Base-by-base conservation (phyloP, 2,888 invertebrate species). In the Flabesymbios commensalis region DNA sequence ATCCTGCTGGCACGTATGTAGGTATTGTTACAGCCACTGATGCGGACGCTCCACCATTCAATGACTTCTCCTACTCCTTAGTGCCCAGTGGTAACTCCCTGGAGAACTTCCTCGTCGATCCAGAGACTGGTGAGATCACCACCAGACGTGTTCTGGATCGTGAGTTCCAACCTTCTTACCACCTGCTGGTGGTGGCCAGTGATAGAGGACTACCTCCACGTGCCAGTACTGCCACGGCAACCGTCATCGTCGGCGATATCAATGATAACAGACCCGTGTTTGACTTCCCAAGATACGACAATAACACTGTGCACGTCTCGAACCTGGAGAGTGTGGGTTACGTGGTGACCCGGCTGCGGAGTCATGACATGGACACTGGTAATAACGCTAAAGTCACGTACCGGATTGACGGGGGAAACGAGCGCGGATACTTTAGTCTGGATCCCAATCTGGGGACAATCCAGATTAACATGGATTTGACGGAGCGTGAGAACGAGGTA, bases 141-240 rank as follows among this genome's bases (percentile, higher is more conserved):
- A 45, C 48, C 1, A 22, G 48, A 33, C 24, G 10, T 17, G 22
- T 4, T 14, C 41, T 57, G 48, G 48, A 57, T 48, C 45, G 41
- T 19, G 57, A 57, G 26, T 24, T 48, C 47, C 22, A 33, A 24
- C 17, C 45, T 22, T 10, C 7, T 10, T 33, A 39, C 26, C 29
- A 57, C 32, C 24, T 57, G 32, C 19, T 48, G 17, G 57, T 57
- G 17, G 33, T 26, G 22, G 57, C 57, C n/a, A 31, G n/a, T 17
- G 57, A 57, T 33, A 32, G 36, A 14, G 19, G 26, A 19, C 14
- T 7, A 90, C 86, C 94, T 97, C 78, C 88, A 90, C 2, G 43
- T 22, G 62, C 49, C 52, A 65, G 64, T 39, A 54, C 67, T 0
- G 65, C 56, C 47, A 65, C 49, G 19, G 66, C 60, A 36, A 64